These are phyloP conservation scores for Naja naja DNA, from an alignment of 2,113 vertebrate species.

Conservation along the genomic window DNA sequence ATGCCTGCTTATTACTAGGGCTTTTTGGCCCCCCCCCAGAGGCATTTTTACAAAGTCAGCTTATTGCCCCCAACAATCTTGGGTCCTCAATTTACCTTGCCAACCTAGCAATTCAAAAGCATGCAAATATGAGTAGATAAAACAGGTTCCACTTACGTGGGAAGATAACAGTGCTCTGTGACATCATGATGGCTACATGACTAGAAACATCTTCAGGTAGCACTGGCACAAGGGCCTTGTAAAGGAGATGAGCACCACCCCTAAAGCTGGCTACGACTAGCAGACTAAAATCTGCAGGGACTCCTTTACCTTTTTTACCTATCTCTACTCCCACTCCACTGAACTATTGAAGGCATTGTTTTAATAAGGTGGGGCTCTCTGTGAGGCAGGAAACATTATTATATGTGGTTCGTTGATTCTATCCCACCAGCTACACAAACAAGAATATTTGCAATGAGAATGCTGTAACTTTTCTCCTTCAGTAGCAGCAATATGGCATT, in stretches of 20 bases:
- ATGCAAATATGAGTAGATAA: not conserved
- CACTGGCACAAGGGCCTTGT: not conserved
- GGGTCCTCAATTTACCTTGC: no score
- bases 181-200: not conserved
- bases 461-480: not conserved
- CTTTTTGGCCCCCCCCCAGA: no score
- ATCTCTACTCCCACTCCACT: not conserved
- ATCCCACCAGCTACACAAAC: not conserved
- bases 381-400: not conserved
- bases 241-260: not conserved
- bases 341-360: not conserved
- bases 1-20: no score
- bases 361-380: not conserved
- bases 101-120: not conserved
- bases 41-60: no score
- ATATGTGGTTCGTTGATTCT: not conserved
- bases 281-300: not conserved
- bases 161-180: not conserved
- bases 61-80: no score
- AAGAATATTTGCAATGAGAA: not conserved
- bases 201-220: not conserved
- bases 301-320: not conserved
- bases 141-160: not conserved
- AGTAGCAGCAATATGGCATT: not conserved
- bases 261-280: not conserved